Evolutionary conservation across 2,888 invertebrate genomes (phyloP).

Genomic region (Mamestra brassicae): DNA sequence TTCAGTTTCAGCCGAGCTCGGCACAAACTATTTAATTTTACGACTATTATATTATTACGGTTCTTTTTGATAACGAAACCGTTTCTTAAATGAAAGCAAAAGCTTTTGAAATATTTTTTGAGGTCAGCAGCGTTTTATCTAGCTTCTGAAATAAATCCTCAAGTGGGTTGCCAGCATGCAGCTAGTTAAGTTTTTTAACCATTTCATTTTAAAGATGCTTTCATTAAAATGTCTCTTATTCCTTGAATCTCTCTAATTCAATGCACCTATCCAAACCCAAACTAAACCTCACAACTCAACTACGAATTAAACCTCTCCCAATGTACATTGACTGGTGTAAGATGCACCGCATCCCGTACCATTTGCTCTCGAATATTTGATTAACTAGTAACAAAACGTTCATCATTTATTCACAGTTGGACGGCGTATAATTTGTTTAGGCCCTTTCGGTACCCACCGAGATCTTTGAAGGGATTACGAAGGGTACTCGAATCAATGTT

Average conservation of each 20-base stretch:
- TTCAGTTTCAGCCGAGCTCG: slow-evolving; percentile 46
- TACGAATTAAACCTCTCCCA: slow-evolving; percentile 20
- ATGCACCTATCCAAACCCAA: not conserved
- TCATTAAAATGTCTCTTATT: slow-evolving; percentile 3
- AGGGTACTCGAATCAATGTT: slow-evolving; percentile 61
- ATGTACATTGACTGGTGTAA: slow-evolving; percentile 23
- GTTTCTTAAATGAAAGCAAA: slow-evolving; percentile 35
- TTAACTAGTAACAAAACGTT: slow-evolving; percentile 66
- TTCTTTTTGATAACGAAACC: slow-evolving; percentile 22
- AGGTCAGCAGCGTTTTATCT: not conserved
- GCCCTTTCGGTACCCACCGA: slow-evolving; percentile 62
- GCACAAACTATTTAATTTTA: slow-evolving; percentile 55
- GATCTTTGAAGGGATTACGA: slow-evolving; percentile 53
- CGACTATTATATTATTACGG: slow-evolving; percentile 39
- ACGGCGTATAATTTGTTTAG: slow-evolving; percentile 70
- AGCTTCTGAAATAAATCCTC: not conserved
- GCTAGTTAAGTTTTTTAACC: not conserved
- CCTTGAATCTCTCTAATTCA: slow-evolving; percentile 5
- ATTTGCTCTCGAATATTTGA: slow-evolving; percentile 67
- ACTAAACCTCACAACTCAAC: slow-evolving; percentile 18
- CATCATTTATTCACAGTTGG: slow-evolving; percentile 70
- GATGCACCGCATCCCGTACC: slow-evolving; percentile 60
- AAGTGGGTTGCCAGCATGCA: not conserved
- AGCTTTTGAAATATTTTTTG: slow-evolving; percentile 10
- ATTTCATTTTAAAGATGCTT: not conserved